phyloP scores from a whole-genome alignment of 2,888 invertebrate species.

The Nomada goodeniana region DNA sequence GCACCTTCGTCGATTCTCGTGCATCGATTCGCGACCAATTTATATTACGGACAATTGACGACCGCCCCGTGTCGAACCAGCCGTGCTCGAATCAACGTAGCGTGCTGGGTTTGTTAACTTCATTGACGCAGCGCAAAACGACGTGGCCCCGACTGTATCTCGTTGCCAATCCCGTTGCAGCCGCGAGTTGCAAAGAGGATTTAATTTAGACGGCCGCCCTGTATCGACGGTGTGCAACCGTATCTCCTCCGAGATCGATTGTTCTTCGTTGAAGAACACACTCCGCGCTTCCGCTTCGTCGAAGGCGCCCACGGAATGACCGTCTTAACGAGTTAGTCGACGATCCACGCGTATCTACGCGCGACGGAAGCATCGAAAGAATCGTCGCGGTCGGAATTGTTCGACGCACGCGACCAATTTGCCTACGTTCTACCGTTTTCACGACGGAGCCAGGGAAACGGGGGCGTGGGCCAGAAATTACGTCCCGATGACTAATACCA shows the following conservation, averaged over 20 bases:
- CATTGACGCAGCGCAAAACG: constrained; percentile 28
- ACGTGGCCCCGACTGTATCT: constrained; percentile 30
- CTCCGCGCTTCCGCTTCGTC: not conserved
- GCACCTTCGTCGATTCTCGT: not conserved
- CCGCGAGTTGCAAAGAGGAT: constrained; percentile 40
- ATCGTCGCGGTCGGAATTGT: not conserved
- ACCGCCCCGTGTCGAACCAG: not conserved
- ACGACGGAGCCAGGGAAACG: not conserved
- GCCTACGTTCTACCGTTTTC: not conserved
- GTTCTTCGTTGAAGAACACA: too few relatives aligned
- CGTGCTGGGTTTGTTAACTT: constrained; percentile 27
- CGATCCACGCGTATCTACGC: too few relatives aligned
- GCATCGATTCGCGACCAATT: not conserved
- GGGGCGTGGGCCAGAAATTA: constrained; percentile 38
- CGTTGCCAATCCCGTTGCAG: not conserved
- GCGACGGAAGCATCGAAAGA: not conserved
- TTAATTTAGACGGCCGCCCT: constrained; percentile 32
- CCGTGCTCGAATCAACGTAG: not conserved
- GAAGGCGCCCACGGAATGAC: too few relatives aligned
- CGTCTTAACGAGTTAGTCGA: not conserved
- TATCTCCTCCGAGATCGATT: constrained; percentile 8
- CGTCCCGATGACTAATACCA: constrained; percentile 51
- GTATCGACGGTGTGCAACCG: constrained; percentile 1
- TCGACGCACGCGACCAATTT: not conserved
- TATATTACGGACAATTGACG: constrained; percentile 7